These are phyloP conservation scores for Meda fulgida DNA, from an alignment of 2,797 vertebrate species.

Conservation along the genomic window DNA sequence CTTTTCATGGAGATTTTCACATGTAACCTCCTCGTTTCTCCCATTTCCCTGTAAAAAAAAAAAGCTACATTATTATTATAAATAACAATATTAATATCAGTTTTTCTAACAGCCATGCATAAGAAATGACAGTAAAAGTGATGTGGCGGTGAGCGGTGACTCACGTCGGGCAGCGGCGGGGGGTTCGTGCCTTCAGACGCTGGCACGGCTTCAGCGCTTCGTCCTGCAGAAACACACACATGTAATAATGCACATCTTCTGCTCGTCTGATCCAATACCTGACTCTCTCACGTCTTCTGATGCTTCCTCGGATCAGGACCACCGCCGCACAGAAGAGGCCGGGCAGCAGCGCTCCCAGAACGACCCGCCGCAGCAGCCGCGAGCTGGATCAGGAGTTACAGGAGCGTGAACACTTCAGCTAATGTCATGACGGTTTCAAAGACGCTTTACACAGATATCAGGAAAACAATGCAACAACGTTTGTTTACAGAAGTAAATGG, in stretches of 20 bases:
- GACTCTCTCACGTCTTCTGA: not conserved
- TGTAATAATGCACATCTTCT: not conserved
- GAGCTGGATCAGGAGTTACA: too few species aligned
- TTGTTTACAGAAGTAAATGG: too few species aligned
- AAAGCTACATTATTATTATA: not conserved
- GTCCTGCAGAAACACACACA: not conserved
- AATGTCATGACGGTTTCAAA: too few species aligned
- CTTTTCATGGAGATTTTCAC: not conserved
- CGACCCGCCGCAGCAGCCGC: not conserved
- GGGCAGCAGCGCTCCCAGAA: not conserved
- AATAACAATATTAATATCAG: not conserved
- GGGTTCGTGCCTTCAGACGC: not conserved
- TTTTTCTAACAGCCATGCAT: too few species aligned
- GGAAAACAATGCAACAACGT: too few species aligned
- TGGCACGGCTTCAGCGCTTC: not conserved
- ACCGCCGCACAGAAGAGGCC: not conserved
- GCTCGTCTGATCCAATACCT: too few species aligned
- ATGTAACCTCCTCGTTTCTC: not conserved
- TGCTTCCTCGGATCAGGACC: not conserved
- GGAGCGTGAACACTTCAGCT: too few species aligned
- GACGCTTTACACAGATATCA: too few species aligned
- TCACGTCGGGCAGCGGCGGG: too few species aligned
- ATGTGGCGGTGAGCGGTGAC: too few species aligned
- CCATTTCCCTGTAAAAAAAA: not conserved
- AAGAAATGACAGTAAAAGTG: too few species aligned